These are phyloP conservation scores for Zingel zingel DNA, from an alignment of 2,113 vertebrate genomes.

Conservation along the genomic window DNA sequence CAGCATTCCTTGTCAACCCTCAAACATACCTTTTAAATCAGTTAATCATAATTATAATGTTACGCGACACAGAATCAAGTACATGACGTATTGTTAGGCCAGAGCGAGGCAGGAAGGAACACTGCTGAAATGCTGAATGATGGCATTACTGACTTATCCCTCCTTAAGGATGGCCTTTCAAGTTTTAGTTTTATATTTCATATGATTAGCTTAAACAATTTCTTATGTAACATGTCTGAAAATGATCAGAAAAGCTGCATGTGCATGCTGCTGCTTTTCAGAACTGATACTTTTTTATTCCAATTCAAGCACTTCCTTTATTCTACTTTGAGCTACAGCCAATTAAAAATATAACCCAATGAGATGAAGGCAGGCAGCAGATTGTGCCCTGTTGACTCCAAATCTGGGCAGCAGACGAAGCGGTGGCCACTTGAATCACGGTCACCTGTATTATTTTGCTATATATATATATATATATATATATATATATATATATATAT, in stretches of 20 bases:
- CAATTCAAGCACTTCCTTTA: neutral
- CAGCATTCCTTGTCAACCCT: conserved; percentile 11
- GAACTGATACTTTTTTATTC: neutral
- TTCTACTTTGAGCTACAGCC: neutral
- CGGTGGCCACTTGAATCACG: neutral
- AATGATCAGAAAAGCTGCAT: neutral
- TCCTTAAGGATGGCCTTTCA: neutral
- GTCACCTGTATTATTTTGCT: too few relatives aligned
- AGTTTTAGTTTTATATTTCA: neutral
- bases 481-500: too few relatives aligned
- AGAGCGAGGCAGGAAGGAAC: neutral
- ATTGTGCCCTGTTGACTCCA: neutral
- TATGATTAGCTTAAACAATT: neutral
- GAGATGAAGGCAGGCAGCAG: neutral
- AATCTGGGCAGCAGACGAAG: neutral
- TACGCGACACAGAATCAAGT: neutral
- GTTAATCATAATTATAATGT: conserved; percentile 1
- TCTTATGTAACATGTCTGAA: neutral
- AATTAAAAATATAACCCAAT: conserved; percentile 1
- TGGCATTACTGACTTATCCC: neutral
- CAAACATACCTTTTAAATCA: conserved; percentile 32
- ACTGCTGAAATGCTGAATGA: neutral
- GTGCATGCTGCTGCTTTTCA: neutral
- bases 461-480: too few relatives aligned
- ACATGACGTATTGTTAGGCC: neutral